phyloP scores from a whole-genome alignment of 2,113 vertebrate species.

The Prolemur simus region DNA sequence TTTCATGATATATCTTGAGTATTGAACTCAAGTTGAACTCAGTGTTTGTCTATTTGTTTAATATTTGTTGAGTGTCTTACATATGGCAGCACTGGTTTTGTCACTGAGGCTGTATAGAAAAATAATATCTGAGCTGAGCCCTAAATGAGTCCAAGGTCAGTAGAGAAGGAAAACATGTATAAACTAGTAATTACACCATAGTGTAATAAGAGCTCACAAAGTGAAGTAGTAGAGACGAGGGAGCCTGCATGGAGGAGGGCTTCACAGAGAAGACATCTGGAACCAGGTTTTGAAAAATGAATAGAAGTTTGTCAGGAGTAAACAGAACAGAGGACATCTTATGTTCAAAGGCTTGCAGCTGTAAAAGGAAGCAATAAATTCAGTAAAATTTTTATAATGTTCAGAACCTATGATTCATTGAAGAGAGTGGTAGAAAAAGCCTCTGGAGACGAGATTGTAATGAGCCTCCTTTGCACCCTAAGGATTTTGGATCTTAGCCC shows the following conservation, averaged over 20 bases:
- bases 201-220: not conserved
- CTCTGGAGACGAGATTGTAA: not conserved
- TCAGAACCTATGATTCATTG: not conserved
- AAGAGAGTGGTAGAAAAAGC: not conserved
- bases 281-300: constrained; percentile 24
- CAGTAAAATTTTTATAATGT: not conserved
- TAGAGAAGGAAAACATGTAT: not conserved
- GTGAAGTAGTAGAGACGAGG: not conserved
- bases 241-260: not conserved
- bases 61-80: not conserved
- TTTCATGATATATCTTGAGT: not conserved
- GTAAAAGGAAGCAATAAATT: not conserved
- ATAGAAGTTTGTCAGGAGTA: not conserved
- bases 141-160: not conserved
- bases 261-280: not conserved
- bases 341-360: not conserved
- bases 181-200: not conserved
- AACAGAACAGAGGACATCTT: not conserved
- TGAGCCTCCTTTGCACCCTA: not conserved
- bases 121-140: not conserved
- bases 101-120: not conserved
- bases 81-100: not conserved
- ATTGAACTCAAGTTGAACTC: constrained; percentile 4
- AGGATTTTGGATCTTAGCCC: not conserved
- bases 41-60: not conserved